These are phyloP conservation scores for Oreochromis niloticus DNA, from an alignment of 2,113 vertebrate species.

Conservation along the genomic window DNA sequence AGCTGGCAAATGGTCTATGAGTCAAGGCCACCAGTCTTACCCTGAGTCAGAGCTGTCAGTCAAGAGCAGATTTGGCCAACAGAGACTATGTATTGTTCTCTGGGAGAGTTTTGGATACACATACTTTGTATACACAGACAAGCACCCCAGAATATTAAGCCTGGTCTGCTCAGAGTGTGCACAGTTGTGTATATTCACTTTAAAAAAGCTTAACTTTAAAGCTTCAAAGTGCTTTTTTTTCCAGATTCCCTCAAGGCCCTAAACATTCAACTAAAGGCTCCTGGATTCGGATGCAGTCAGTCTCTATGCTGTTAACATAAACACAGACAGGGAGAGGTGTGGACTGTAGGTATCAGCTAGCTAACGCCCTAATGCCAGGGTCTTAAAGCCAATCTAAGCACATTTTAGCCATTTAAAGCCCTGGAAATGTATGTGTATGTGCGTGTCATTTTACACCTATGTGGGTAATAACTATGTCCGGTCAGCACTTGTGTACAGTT, in stretches of 20 bases:
- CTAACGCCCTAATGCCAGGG: conserved; percentile 27
- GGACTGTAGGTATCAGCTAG: not conserved
- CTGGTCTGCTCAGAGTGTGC: not conserved
- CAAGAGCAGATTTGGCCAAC: not conserved
- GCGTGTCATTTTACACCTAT: conserved; percentile 6
- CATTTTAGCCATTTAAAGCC: conserved; percentile 43
- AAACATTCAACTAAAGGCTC: not conserved
- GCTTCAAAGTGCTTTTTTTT: not conserved
- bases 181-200: not conserved
- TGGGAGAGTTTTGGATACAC: not conserved
- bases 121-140: not conserved
- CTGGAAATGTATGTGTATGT: not conserved
- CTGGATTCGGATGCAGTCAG: not conserved
- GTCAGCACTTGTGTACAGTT: conserved; percentile 15
- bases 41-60: not conserved
- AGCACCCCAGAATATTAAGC: not conserved
- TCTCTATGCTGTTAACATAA: not conserved
- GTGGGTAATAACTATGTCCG: conserved; percentile 8
- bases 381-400: conserved; percentile 43
- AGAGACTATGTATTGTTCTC: not conserved
- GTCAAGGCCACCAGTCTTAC: not conserved
- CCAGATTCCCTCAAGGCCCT: not conserved
- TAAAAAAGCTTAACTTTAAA: not conserved
- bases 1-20: not conserved
- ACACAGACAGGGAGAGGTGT: not conserved